A percentile compares a stretch with the other conserved stretches of the same genome.
These are phyloP conservation scores for Apistogramma diplotaenia DNA, from an alignment of 2,113 vertebrate species.

Conservation along the genomic window DNA sequence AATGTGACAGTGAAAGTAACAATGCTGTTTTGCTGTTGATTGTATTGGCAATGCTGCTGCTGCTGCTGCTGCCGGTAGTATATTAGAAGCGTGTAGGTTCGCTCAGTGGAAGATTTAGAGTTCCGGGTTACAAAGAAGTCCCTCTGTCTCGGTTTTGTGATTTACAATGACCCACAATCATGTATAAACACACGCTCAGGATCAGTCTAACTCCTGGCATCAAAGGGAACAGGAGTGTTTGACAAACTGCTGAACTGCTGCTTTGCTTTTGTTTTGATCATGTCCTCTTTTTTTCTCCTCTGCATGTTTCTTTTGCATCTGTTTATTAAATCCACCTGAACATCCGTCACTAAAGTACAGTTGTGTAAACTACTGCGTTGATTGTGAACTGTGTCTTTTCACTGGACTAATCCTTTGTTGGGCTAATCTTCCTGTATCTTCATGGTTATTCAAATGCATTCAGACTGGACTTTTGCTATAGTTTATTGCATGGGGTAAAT, in stretches of 20 bases:
- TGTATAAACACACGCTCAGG: background rate
- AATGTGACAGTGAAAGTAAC: background rate
- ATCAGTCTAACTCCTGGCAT: background rate
- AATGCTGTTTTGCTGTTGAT: background rate
- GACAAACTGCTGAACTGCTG: background rate
- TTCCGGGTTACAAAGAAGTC: background rate
- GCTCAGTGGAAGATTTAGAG: background rate
- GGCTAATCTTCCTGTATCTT: constrained; percentile 3
- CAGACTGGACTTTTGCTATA: background rate
- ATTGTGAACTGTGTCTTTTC: constrained; percentile 1
- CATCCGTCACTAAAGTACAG: background rate
- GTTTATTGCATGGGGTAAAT: background rate
- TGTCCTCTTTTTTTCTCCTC: background rate
- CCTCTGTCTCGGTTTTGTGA: background rate
- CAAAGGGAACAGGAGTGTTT: background rate
- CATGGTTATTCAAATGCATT: background rate
- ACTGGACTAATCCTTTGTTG: background rate
- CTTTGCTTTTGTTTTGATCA: background rate
- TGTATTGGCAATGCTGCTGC: background rate
- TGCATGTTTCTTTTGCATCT: background rate
- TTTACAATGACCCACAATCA: background rate
- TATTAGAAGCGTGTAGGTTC: background rate
- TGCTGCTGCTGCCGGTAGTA: background rate
- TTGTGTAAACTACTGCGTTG: background rate
- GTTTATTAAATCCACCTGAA: background rate